Evolutionary conservation across 2,888 invertebrate species (phyloP), one percentile per base, ranked within the genome.

Genomic region (Athripsodes cinereus): DNA sequence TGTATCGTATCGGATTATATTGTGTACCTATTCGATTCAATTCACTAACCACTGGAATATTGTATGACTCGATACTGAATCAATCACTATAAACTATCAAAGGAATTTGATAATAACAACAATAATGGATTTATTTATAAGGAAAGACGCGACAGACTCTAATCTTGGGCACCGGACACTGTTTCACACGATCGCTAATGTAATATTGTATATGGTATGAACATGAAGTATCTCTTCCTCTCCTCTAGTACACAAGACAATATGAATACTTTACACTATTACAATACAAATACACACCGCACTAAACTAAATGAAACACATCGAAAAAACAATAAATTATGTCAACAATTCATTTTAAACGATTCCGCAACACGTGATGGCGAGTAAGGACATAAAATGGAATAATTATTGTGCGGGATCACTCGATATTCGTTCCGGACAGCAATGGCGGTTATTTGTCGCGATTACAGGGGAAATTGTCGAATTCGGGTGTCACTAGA

Each of bases 311-410:
- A 54, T 55, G 52, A 55, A 56, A 60, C 59, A 59, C 53, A 60
- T 60, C 53, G 56, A 57, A 60, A 60, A 60, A 60, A 60, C 59
- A 60, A 60, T 60, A 60, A 60, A 57, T 57, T 57, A 60, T 60
- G 59, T 60, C 59, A 60, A 60, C 59, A 60, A 60, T 60, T 57
- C 53, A 46, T 57, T 49, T 40, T 53, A 57, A 57, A 52, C 51
- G 52, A 53, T 47, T 47, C 31, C 48, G 50, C 53, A 55, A 53
- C 53, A 60, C 53, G 59, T 57, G 59, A 60, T 52, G 47, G 22
- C 31, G 20, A 46, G 34, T 16, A 44, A 49, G 22, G 31, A 44
- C n/a, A 34, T 53, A 20, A 8, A 22, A 22, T 21, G 22, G 19
- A 20, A 21, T 34, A 46, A 52, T 50, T 22, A 52, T 48, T 55